phyloP scores from a whole-genome alignment of 2,888 invertebrate genomes.

The Choristoneura rosaceana region DNA sequence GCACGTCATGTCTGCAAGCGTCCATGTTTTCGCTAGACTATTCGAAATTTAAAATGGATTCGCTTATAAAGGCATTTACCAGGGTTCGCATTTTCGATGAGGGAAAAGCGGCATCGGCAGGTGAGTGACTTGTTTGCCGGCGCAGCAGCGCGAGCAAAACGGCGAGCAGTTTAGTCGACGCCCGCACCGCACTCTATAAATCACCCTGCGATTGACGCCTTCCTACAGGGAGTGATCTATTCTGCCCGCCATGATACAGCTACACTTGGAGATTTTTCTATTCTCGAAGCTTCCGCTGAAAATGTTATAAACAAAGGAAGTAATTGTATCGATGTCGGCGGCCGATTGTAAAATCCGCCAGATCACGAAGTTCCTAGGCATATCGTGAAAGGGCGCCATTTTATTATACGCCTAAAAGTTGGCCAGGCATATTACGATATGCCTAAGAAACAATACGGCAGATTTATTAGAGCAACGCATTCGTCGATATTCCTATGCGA shows the following conservation, averaged over 20 bases:
- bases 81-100: conserved; percentile 81
- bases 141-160: conserved; percentile 77
- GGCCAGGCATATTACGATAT: no score
- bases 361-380: no score
- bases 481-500: no score
- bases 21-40: conserved; percentile 78
- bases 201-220: conserved; percentile 83
- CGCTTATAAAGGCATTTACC: conserved; percentile 82
- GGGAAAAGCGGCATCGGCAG: conserved; percentile 77
- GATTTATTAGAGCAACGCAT: no score
- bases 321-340: conserved; percentile 7
- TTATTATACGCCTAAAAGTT: no score
- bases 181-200: conserved; percentile 78
- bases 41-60: conserved; percentile 81
- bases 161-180: conserved; percentile 79
- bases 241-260: conserved; percentile 78
- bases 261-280: conserved; percentile 76
- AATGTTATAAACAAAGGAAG: conserved; percentile 15
- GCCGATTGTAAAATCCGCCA: no score
- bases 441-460: no score
- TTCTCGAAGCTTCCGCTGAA: conserved; percentile 40
- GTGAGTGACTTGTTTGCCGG: conserved; percentile 85
- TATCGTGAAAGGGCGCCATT: no score
- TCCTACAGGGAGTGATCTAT: conserved; percentile 85
- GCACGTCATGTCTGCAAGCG: conserved; percentile 81